These are phyloP conservation scores for Drosophila sturtevanti DNA, from an alignment of 1,140 invertebrate genomes.

Conservation along the genomic window DNA sequence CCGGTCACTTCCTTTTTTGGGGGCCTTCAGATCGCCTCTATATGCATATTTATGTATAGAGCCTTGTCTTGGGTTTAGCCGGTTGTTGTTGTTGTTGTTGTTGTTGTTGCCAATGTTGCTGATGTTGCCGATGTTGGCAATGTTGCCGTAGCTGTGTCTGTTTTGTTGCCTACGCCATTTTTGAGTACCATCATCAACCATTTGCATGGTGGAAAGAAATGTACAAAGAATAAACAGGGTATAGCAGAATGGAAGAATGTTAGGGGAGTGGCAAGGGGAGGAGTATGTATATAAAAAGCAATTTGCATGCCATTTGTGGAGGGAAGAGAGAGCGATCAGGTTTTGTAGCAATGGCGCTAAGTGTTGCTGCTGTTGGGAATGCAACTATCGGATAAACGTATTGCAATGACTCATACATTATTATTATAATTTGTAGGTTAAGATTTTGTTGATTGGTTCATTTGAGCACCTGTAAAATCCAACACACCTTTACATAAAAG, in stretches of 20 bases:
- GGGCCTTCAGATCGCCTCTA: slow-evolving; percentile 35
- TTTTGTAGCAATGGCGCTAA: slow-evolving; percentile 70
- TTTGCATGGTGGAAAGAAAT: slow-evolving; percentile 42
- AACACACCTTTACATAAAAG: too few relatives aligned
- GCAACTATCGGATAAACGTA: slow-evolving; percentile 15
- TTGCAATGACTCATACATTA: slow-evolving; percentile 29
- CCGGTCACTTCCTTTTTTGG: slow-evolving; percentile 61
- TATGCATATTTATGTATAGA: slow-evolving; percentile 74
- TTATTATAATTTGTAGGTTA: slow-evolving; percentile 19
- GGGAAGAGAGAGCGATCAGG: slow-evolving; percentile 57
- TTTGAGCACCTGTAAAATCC: slow-evolving; percentile 7
- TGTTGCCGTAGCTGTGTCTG: too few relatives aligned
- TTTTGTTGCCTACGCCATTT: slow-evolving; percentile 71
- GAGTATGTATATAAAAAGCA: slow-evolving; percentile 67
- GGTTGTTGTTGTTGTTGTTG: neutral
- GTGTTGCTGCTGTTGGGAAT: slow-evolving; percentile 21
- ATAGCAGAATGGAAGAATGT: neutral
- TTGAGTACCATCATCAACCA: slow-evolving; percentile 77
- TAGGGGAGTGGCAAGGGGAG: slow-evolving; percentile 27
- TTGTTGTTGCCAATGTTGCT: too few relatives aligned
- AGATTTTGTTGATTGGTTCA: slow-evolving; percentile 21
- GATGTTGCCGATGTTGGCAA: too few relatives aligned
- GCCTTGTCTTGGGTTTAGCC: slow-evolving; percentile 10
- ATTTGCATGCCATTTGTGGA: slow-evolving; percentile 77
- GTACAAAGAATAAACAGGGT: slow-evolving; percentile 31